These are phyloP conservation scores for Anneissia japonica DNA, from an alignment of 35 echinoderm and acorn worm genomes.

Conservation along the genomic window DNA sequence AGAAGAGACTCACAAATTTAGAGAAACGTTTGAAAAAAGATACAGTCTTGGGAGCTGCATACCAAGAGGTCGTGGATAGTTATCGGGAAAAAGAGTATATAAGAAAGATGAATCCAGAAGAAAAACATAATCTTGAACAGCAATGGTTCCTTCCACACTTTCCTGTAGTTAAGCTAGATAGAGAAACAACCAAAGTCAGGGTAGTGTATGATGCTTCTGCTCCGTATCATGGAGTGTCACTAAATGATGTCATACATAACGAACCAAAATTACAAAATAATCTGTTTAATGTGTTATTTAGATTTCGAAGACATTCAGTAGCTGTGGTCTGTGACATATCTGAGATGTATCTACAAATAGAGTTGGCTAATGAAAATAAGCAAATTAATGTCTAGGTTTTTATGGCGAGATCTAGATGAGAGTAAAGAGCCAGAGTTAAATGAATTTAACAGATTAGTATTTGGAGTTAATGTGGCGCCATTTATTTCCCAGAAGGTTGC, in stretches of 20 bases:
- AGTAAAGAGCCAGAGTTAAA: constrained; percentile 6
- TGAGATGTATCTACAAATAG: constrained; percentile 27
- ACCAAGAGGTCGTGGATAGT: no score
- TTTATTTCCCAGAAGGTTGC: constrained; percentile 16
- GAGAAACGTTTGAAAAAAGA: no score
- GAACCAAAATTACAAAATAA: constrained; percentile 15
- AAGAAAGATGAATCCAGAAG: no score
- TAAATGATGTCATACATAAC: constrained; percentile 11
- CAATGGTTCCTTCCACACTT: constrained; percentile 22
- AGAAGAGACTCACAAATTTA: no score
- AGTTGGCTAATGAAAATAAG: background rate
- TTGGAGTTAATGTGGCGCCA: constrained; percentile 17
- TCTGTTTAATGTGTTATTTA: background rate
- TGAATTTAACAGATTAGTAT: constrained; percentile 10
- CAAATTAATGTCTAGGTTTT: background rate
- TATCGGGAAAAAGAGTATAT: no score
- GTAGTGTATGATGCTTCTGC: constrained; percentile 15
- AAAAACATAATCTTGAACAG: background rate
- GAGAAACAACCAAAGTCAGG: background rate
- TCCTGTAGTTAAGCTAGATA: background rate
- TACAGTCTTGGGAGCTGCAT: no score
- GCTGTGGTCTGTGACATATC: constrained; percentile 26
- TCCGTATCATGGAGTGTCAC: background rate
- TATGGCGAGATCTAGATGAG: constrained; percentile 7
- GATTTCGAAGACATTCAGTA: constrained; percentile 23